Evolutionary conservation across 2,888 invertebrate genomes (phyloP).

Genomic region (Sinotaia quadrata): DNA sequence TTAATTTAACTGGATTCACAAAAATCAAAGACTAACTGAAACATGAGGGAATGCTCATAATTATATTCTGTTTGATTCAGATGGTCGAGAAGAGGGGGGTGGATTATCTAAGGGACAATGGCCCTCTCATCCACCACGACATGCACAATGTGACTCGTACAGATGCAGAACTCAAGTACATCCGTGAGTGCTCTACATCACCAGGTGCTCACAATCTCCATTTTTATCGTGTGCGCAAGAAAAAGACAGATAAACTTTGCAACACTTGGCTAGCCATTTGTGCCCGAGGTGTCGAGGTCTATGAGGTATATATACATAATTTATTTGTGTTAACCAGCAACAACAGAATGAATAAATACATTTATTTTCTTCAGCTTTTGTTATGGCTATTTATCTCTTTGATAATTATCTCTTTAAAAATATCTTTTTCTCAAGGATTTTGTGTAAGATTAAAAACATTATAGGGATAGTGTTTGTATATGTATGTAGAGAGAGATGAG

Average conservation of each 20-base stretch:
- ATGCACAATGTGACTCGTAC: slow-evolving; percentile 83
- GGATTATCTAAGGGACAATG: slow-evolving; percentile 74
- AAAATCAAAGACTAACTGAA: no score
- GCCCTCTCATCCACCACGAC: slow-evolving; percentile 87
- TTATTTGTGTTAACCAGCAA: no score
- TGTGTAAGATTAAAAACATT: no score
- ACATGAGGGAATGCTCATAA: no score
- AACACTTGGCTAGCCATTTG: slow-evolving; percentile 90
- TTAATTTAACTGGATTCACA: no score
- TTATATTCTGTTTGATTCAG: slow-evolving; percentile 60
- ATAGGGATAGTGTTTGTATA: no score
- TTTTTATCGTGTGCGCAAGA: slow-evolving; percentile 81
- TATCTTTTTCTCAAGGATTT: no score
- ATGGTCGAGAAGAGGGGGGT: slow-evolving; percentile 75
- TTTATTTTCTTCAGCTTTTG: no score
- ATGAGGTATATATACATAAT: slow-evolving; percentile 78
- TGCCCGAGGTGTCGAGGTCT: slow-evolving; percentile 91
- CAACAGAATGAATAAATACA: no score
- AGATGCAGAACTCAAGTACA: slow-evolving; percentile 90
- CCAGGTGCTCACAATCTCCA: slow-evolving; percentile 89
- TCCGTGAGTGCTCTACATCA: slow-evolving; percentile 88
- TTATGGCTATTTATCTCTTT: no score
- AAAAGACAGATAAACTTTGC: slow-evolving; percentile 77
- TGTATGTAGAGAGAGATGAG: no score
- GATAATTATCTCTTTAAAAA: no score